These are phyloP conservation scores for Eurosta solidaginis DNA, from an alignment of 1,140 invertebrate species.

Conservation along the genomic window DNA sequence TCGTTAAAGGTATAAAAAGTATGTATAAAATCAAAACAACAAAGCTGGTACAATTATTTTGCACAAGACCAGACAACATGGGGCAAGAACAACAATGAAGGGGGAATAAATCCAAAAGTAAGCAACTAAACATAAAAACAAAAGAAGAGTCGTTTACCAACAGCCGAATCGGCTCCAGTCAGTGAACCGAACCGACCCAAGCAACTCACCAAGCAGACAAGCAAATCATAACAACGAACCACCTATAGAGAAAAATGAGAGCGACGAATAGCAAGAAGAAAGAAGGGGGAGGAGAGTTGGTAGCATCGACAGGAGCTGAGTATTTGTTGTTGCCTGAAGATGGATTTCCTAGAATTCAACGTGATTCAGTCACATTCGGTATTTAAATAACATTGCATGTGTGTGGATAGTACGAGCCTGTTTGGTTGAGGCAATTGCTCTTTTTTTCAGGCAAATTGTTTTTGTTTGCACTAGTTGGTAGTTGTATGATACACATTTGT, in stretches of 20 bases:
- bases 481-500: neutral
- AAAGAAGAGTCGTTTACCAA: neutral
- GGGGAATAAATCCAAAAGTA: neutral
- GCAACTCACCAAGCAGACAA: neutral
- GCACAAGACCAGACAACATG: neutral
- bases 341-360: constrained; percentile 12
- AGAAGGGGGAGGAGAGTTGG: neutral
- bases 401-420: too few relatives aligned
- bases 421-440: neutral
- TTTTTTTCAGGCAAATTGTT: neutral
- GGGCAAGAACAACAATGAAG: neutral
- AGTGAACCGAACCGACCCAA: too few relatives aligned
- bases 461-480: neutral
- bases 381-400: neutral
- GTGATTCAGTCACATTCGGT: constrained; percentile 9
- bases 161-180: neutral
- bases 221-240: neutral
- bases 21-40: neutral
- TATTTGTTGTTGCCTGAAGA: neutral
- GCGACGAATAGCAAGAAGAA: too few relatives aligned
- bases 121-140: too few relatives aligned
- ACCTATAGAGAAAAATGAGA: neutral
- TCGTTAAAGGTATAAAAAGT: too few relatives aligned
- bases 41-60: neutral
- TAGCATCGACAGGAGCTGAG: neutral